Evolutionary conservation across 2,113 vertebrate genomes (phyloP).

Genomic region (Ovis canadensis): DNA sequence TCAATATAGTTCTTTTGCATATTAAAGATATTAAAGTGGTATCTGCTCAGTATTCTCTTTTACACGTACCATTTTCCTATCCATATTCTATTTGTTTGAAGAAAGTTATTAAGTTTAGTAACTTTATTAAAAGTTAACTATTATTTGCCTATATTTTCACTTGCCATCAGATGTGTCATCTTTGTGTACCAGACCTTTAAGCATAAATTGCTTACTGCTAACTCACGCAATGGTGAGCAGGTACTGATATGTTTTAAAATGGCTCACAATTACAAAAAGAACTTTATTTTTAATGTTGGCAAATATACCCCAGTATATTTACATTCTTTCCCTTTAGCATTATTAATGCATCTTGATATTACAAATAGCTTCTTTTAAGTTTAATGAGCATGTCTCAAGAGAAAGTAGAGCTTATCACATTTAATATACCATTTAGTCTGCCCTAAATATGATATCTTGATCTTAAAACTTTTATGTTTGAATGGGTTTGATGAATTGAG

Average conservation of each 20-base stretch:
- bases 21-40: neutral
- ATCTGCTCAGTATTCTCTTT: neutral
- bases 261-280: neutral
- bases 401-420: neutral
- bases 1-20: neutral
- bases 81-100: neutral
- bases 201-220: neutral
- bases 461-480: neutral
- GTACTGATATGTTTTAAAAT: neutral
- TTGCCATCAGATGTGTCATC: neutral
- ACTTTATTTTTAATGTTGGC: neutral
- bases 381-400: neutral
- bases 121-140: neutral
- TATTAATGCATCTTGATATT: neutral
- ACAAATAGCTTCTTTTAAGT: conserved; percentile 13
- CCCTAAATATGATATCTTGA: neutral
- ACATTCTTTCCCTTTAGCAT: neutral
- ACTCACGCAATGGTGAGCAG: neutral
- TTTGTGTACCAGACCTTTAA: neutral
- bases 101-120: neutral
- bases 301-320: neutral
- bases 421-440: neutral
- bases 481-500: conserved; percentile 23
- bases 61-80: neutral
- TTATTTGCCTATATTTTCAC: neutral